These are phyloP conservation scores for Pantala flavescens DNA, from an alignment of 1,140 invertebrate species.

Conservation along the genomic window DNA sequence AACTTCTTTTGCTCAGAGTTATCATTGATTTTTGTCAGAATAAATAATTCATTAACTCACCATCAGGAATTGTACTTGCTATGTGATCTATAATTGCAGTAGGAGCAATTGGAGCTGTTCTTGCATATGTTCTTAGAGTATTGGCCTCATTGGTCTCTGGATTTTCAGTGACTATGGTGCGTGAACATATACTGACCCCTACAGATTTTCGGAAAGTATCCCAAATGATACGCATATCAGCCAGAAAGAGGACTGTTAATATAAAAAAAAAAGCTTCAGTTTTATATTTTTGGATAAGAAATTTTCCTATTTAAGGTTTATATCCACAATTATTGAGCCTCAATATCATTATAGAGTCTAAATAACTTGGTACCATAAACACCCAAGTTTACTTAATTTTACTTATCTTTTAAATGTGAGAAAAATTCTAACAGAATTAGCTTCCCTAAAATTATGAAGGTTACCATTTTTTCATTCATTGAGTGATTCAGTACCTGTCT, in stretches of 20 bases:
- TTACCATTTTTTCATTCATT: too few relatives aligned
- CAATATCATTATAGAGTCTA: too few relatives aligned
- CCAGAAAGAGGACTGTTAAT: constrained; percentile 34
- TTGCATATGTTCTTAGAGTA: constrained; percentile 28
- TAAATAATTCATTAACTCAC: constrained; percentile 22
- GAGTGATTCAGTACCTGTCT: constrained; percentile 31
- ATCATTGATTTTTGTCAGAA: too few relatives aligned
- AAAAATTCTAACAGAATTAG: too few relatives aligned
- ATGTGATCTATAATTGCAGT: constrained; percentile 25
- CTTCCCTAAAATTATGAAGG: too few relatives aligned
- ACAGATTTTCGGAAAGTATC: constrained; percentile 34
- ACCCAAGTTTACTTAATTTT: too few relatives aligned
- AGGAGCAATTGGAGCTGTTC: constrained; percentile 22
- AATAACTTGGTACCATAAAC: too few relatives aligned
- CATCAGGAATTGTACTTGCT: constrained; percentile 27
- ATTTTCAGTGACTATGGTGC: constrained; percentile 41
- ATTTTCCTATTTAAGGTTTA: too few relatives aligned
- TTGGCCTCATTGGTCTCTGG: constrained; percentile 33
- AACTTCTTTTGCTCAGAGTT: too few relatives aligned
- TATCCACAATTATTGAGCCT: too few relatives aligned
- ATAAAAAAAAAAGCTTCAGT: constrained; percentile 28
- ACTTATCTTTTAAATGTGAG: too few relatives aligned
- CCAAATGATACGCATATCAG: constrained; percentile 33
- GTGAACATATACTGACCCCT: constrained; percentile 29
- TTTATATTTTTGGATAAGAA: too few relatives aligned